Conservation (phyloP, 64 coral and sea anemone species). For the Actinia tenebrosa region DNA sequence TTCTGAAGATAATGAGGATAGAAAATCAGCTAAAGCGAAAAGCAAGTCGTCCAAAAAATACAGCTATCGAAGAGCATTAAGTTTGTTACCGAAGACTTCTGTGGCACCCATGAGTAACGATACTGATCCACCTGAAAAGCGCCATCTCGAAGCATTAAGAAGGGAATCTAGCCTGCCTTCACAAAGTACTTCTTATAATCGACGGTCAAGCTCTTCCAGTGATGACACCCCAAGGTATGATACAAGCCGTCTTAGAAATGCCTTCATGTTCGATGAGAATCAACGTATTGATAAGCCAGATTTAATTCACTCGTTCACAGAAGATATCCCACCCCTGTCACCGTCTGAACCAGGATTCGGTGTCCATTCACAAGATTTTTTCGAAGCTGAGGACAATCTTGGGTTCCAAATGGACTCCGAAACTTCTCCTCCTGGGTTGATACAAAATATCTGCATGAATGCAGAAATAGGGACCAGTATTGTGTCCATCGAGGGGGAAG, state of each 20-base stretch:
- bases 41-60: not conserved
- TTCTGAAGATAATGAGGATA: not conserved
- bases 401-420: not conserved
- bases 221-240: not conserved
- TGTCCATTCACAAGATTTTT: not conserved
- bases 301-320: not conserved
- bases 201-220: conserved; percentile 18
- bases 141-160: not conserved
- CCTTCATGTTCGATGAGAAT: not conserved
- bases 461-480: conserved; percentile 30
- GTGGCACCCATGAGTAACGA: conserved; percentile 11
- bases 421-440: not conserved
- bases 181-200: not conserved
- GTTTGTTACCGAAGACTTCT: not conserved
- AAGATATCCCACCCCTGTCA: conserved; percentile 10
- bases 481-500: not conserved
- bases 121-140: not conserved
- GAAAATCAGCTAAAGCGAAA: not conserved
- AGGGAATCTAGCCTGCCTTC: not conserved
- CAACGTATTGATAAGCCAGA: not conserved
- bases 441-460: conserved; percentile 46
- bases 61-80: conserved; percentile 5
- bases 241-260: not conserved
- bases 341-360: conserved; percentile 23
- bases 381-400: not conserved